phyloP scores from a whole-genome alignment of 1,140 invertebrate genomes.

The Hycleus phaleratus region DNA sequence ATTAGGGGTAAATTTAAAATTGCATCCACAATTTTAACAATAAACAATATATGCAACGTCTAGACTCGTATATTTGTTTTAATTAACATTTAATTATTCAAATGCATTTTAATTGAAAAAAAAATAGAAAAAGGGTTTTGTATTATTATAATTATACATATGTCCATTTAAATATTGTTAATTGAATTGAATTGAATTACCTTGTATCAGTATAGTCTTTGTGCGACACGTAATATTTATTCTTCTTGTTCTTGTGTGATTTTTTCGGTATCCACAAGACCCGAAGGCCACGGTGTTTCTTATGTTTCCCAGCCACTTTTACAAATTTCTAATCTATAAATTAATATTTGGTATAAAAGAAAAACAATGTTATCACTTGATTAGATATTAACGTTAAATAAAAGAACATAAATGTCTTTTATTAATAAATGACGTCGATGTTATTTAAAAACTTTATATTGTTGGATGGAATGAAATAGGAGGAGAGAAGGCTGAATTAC shows the following conservation, averaged over 20 bases:
- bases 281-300: constrained; percentile 10
- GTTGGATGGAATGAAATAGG: no score
- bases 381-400: background rate
- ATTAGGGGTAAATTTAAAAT: no score
- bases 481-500: no score
- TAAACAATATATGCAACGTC: no score
- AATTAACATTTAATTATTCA: background rate
- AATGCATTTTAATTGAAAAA: background rate
- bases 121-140: background rate
- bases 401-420: no score
- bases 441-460: no score
- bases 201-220: constrained; percentile 3
- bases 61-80: no score
- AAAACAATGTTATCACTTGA: no score
- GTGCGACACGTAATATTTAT: constrained; percentile 13
- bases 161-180: background rate
- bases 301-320: constrained; percentile 13
- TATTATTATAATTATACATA: background rate
- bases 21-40: no score
- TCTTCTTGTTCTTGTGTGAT: constrained; percentile 8
- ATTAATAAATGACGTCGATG: no score
- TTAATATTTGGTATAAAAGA: no score
- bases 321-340: background rate
- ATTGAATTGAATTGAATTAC: background rate
- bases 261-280: constrained; percentile 9